phyloP scores from a whole-genome alignment of 2,797 vertebrate genomes.

The Sciurus vulgaris region DNA sequence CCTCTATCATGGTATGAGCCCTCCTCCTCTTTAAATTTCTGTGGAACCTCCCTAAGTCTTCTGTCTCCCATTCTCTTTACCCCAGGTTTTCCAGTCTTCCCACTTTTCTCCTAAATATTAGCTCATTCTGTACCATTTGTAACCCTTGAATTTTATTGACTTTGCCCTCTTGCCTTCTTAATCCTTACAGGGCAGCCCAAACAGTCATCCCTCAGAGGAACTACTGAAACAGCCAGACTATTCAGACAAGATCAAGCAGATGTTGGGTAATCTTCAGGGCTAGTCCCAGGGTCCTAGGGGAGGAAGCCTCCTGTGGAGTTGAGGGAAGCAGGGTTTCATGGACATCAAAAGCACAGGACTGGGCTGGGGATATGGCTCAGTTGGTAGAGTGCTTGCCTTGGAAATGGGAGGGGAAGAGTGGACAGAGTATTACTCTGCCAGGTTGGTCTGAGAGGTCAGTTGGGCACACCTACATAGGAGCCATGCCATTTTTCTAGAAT shows the following conservation, averaged over 20 bases:
- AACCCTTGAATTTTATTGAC: not conserved
- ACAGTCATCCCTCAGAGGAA: constrained; percentile 94
- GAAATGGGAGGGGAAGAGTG: not conserved
- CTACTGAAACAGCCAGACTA: constrained; percentile 96
- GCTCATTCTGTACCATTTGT: not conserved
- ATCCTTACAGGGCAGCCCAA: constrained; percentile 90
- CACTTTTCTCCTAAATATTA: not conserved
- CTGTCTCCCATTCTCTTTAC: not conserved
- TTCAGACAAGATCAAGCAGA: constrained; percentile 95
- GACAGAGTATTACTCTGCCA: constrained; percentile 10
- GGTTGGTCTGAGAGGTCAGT: not conserved
- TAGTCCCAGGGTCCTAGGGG: constrained; percentile 43
- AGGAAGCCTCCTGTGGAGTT: not conserved
- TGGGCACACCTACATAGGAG: not conserved
- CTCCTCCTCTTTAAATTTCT: not conserved
- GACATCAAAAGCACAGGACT: not conserved
- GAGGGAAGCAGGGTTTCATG: not conserved
- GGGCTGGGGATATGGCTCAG: no score
- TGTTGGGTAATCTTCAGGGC: constrained; percentile 92
- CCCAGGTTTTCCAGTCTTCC: not conserved
- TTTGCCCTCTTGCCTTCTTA: not conserved
- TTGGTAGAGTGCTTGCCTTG: no score
- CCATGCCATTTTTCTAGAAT: not conserved
- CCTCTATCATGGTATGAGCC: constrained; percentile 94
- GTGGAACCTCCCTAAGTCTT: not conserved